Base-by-base conservation (phyloP, 2,888 invertebrate species). In the Ectemnius continuus region DNA sequence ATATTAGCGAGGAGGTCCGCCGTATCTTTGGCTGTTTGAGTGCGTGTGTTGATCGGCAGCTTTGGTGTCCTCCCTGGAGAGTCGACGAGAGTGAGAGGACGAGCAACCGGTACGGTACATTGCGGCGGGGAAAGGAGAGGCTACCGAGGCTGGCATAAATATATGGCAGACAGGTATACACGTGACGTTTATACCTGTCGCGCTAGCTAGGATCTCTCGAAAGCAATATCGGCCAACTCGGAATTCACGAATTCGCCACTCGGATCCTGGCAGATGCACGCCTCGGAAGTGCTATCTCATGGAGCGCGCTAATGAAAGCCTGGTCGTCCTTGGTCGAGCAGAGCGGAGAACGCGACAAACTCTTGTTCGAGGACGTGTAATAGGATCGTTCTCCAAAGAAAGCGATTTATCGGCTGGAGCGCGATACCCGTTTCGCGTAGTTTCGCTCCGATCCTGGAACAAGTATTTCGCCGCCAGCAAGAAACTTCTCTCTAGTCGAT, bases 71-170 rank as follows among this genome's bases (percentile, higher is more conserved):
- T 23, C 23, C 23, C 23, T 23, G 23, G n/a, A 58, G 72, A 52
- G 61, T 60, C 58, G 65, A 56, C 66, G 71, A 81, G 78, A 80
- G 81, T 75, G 80, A 80, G 80, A 80, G 78, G 80, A 81, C 76
- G 76, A 67, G 78, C 75, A 80, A 80, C 76, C 77, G 78, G 77
- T 77, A 70, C 72, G 70, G 71, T 70, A 74, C 59, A 28, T 46
- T 14, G 56, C 11, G 73, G 47, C 67, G 65, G 75, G 66, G 78
- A 75, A 71, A 70, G 75, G 75, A 59, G 69, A 63, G 47, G 26
- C 47, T 28, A 28, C 56, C 57, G 66, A 60, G 64, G 16, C 52
- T 52, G n/a, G 52, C 52, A 70, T 66, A 56, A 68, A 69, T 61
- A 59, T 56, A 58, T 18, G 26, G 2, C n/a, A 58, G 57, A 68